Conservation (phyloP, 2,888 invertebrate species). For the Oscheius sp. region DNA sequence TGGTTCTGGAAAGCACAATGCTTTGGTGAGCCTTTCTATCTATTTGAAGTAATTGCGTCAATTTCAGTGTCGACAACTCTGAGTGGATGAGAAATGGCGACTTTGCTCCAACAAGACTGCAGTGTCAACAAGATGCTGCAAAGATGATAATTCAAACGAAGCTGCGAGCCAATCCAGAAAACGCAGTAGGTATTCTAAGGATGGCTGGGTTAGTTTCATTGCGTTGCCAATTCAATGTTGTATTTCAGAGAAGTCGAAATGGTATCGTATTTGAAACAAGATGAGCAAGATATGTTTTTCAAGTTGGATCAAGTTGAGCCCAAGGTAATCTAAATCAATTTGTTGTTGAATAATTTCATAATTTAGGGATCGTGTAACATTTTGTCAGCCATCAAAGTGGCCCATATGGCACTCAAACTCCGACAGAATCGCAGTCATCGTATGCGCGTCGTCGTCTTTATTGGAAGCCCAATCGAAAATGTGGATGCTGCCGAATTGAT, state of each 20-base stretch:
- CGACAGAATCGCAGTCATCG: constrained; percentile 97
- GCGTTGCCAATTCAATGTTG: no score
- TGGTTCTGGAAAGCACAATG: constrained; percentile 73
- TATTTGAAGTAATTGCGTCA: background rate
- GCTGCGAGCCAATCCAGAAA: constrained; percentile 96
- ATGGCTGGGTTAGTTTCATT: constrained; percentile 63
- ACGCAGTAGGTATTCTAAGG: constrained; percentile 90
- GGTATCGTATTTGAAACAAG: constrained; percentile 93
- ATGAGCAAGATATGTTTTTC: constrained; percentile 91
- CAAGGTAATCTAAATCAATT: constrained; percentile 78
- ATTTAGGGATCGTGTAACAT: constrained; percentile 71
- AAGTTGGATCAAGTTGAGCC: constrained; percentile 89
- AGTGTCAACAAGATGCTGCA: constrained; percentile 98
- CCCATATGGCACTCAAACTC: constrained; percentile 89
- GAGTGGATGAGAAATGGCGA: constrained; percentile 99
- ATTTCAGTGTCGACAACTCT: constrained; percentile 92
- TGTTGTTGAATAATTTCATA: background rate
- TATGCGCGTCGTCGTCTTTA: constrained; percentile 97
- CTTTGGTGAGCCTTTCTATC: constrained; percentile 63
- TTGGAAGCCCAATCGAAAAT: constrained; percentile 91
- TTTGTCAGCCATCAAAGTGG: constrained; percentile 67
- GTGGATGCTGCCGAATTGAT: constrained; percentile 84
- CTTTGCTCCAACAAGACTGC: constrained; percentile 93
- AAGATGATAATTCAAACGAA: constrained; percentile 97
- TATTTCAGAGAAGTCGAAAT: constrained; percentile 79